Percentiles rank a stretch among this genome's conserved stretches.
These are phyloP conservation scores for Listronotus bonariensis DNA, from an alignment of 1,140 invertebrate genomes.

Conservation along the genomic window DNA sequence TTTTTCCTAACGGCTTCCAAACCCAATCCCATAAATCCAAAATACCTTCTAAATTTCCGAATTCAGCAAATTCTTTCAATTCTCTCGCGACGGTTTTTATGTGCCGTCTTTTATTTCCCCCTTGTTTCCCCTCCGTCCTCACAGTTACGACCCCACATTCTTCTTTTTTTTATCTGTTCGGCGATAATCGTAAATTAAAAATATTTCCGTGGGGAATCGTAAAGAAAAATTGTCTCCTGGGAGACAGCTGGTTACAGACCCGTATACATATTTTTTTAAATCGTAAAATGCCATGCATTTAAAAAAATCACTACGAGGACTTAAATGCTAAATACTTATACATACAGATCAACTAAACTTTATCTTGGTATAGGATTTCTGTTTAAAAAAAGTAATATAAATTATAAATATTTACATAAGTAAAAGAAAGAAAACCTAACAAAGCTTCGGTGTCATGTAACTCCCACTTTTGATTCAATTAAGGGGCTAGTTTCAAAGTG, in stretches of 20 bases:
- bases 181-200: conserved; percentile 37
- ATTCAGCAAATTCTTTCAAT: conserved; percentile 24
- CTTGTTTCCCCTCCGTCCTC: conserved; percentile 7
- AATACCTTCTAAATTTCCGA: conserved; percentile 15
- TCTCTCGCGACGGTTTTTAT: neutral
- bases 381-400: no score
- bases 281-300: no score
- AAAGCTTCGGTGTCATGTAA: no score
- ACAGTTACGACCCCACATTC: conserved; percentile 2
- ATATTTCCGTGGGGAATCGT: conserved; percentile 20
- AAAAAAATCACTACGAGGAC: no score
- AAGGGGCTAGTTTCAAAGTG: no score
- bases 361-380: no score
- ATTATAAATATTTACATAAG: no score
- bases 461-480: no score
- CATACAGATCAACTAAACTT: no score
- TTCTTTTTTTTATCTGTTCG: conserved; percentile 24
- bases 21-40: conserved; percentile 18
- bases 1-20: conserved; percentile 18
- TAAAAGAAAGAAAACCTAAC: no score
- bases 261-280: neutral
- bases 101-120: conserved; percentile 9
- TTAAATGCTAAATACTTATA: no score
- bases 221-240: conserved; percentile 23
- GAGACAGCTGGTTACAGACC: neutral